Evolutionary conservation across 2,113 vertebrate genomes (phyloP), one percentile per base, ranked within the genome.

Genomic region (Tupaia chinensis): DNA sequence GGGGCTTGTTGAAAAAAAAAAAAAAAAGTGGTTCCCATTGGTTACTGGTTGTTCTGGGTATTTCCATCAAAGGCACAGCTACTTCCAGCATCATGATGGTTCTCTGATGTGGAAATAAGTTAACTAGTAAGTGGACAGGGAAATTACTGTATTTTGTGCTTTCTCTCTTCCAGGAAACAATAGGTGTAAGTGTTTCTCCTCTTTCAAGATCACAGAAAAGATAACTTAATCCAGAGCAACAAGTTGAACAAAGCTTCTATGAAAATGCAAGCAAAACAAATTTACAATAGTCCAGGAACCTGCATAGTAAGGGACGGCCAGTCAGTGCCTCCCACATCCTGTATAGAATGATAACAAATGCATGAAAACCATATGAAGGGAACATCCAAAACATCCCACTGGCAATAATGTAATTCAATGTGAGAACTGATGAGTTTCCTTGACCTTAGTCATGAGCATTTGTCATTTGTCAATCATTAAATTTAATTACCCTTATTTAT

Each of bases 401-500:
- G 17, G n/a, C 69, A 29, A 29, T 78, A 54, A 74, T 19, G 63
- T 6, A 10, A 61, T 68, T 88, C 53, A 77, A 81, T 32, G 44
- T 76, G 81, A 95, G 77, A 82, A 90, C 56, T 25, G 12, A 74
- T 72, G 29, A 10, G 78, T 68, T 58, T 91, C 74, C 44, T 54
- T 58, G 54, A 56, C 69, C 44, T 86, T 54, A 4, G 1, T 13
- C 54, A 70, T 63, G 73, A 77, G 34, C 34, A 0, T 14, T 17
- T 60, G 79, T 84, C 61, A 23, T 65, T 73, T 81, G 58, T 81
- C 92, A 93, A 83, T 81, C 54, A 63, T 78, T 60, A 84, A 27
- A 81, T 44, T 77, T 65, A 44, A 87, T 91, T 32, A 63, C 69
- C 27, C 32, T 92, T 70, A 54, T 68, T 91, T 92, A 95, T 70